phyloP scores from a whole-genome alignment of 2,797 vertebrate genomes.

The Lagodon rhomboides region DNA sequence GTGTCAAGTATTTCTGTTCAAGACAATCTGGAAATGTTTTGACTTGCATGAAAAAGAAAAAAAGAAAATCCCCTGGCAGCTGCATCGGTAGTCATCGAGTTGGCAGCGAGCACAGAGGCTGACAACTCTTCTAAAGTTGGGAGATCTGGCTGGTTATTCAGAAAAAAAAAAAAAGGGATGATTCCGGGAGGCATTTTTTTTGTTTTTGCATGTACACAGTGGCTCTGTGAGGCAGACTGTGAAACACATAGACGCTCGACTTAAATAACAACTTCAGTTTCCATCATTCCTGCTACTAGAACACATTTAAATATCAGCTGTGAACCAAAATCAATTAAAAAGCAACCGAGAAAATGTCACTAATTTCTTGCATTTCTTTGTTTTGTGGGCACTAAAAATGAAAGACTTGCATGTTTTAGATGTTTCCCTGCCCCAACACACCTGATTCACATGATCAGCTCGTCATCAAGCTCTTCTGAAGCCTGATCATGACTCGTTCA shows the following conservation, averaged over 20 bases:
- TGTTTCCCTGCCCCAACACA: too few species aligned
- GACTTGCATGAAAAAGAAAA: slow-evolving; percentile 24
- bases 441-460: too few species aligned
- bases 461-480: too few species aligned
- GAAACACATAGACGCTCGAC: not conserved
- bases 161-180: not conserved
- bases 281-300: not conserved
- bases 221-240: not conserved
- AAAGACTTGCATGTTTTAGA: too few species aligned
- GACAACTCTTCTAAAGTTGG: slow-evolving; percentile 31
- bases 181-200: slow-evolving; percentile 5
- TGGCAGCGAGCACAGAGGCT: slow-evolving; percentile 34
- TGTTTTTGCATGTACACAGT: slow-evolving; percentile 9
- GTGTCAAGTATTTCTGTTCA: slow-evolving; percentile 38
- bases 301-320: not conserved
- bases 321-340: not conserved
- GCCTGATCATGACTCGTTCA: too few species aligned
- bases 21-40: slow-evolving; percentile 47
- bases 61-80: slow-evolving; percentile 47
- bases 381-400: not conserved
- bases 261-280: not conserved
- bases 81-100: slow-evolving; percentile 29
- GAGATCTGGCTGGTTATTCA: slow-evolving; percentile 16
- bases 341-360: not conserved
- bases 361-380: not conserved